Evolutionary conservation across 2,797 vertebrate species (phyloP).

Genomic region (Perodicticus potto): DNA sequence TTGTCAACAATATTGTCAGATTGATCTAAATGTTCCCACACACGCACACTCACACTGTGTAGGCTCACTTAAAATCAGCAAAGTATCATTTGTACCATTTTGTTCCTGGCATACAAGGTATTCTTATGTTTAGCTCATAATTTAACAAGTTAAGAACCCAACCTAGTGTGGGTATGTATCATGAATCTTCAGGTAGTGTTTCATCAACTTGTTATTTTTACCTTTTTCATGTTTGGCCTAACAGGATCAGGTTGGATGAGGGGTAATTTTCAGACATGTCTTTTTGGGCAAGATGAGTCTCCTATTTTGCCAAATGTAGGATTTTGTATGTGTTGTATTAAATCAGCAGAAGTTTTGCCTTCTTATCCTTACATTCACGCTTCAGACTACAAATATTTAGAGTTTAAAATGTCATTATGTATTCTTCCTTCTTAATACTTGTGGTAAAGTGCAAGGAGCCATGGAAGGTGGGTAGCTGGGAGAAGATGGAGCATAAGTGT

Average conservation of each 20-base stretch:
- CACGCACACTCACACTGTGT: neutral
- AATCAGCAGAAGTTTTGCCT: neutral
- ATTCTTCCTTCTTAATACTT: neutral
- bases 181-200: neutral
- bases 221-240: neutral
- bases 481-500: neutral
- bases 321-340: neutral
- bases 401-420: neutral
- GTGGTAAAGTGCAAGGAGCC: neutral
- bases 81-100: constrained; percentile 15
- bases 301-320: neutral
- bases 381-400: neutral
- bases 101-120: neutral
- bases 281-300: neutral
- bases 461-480: neutral
- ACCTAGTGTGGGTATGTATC: neutral
- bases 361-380: neutral
- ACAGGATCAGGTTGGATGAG: neutral
- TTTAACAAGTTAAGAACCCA: neutral
- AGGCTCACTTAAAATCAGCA: neutral
- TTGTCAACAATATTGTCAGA: too few species aligned
- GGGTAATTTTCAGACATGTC: neutral
- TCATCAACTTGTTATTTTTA: neutral
- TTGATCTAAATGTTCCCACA: neutral
- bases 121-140: neutral